A percentile compares a stretch with the other conserved stretches of the same genome.
Evolutionary conservation across 2,113 vertebrate species (phyloP).

Genomic region (Neoarius graeffei): DNA sequence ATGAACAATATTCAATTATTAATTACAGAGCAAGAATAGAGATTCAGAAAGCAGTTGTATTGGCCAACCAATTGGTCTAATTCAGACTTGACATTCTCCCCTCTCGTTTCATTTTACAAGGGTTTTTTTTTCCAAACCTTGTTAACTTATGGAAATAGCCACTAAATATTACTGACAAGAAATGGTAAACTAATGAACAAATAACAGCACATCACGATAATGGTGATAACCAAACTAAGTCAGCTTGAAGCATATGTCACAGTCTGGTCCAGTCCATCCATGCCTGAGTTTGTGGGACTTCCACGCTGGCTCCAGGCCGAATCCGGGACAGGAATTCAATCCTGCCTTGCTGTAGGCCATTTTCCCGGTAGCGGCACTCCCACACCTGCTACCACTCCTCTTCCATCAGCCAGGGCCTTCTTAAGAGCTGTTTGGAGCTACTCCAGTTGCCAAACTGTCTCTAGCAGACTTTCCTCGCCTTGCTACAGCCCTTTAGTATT

Average conservation of each 20-base stretch:
- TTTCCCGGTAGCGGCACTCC: too few relatives aligned
- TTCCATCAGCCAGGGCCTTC: too few relatives aligned
- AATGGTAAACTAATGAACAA: background rate
- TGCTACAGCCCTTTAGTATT: too few relatives aligned
- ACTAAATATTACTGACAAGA: background rate
- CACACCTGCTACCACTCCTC: too few relatives aligned
- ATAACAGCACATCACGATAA: background rate
- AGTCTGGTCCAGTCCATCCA: too few relatives aligned
- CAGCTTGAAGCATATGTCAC: background rate
- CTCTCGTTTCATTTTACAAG: background rate
- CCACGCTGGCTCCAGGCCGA: too few relatives aligned
- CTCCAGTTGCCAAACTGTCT: too few relatives aligned
- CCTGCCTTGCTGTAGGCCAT: too few relatives aligned
- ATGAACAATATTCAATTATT: conserved; percentile 37
- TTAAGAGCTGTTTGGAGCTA: too few relatives aligned
- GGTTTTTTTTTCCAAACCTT: background rate
- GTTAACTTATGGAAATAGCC: background rate
- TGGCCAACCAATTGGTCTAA: background rate
- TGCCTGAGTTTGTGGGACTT: too few relatives aligned
- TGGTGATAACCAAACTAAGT: background rate
- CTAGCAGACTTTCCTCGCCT: too few relatives aligned
- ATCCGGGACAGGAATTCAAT: too few relatives aligned
- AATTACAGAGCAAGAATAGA: background rate
- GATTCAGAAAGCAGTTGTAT: background rate
- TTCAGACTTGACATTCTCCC: background rate